Evolutionary conservation across 2,113 vertebrate genomes (phyloP).

Genomic region (Lampris megalopsis): DNA sequence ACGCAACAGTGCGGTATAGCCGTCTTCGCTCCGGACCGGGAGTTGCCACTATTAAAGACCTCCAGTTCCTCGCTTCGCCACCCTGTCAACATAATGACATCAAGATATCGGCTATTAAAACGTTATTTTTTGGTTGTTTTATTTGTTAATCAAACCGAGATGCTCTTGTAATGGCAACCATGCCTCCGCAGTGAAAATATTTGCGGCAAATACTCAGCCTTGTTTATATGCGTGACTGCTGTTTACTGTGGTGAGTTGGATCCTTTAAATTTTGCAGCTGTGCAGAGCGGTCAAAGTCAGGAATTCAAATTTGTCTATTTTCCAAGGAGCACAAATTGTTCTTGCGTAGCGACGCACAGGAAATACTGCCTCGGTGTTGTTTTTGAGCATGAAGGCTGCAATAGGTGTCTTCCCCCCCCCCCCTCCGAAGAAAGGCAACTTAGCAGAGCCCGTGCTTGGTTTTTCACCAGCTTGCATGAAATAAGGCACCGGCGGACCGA

Average conservation of each 20-base stretch:
- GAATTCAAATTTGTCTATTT: slow-evolving; percentile 68
- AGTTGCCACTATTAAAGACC: slow-evolving; percentile 58
- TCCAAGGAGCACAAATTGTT: slow-evolving; percentile 72
- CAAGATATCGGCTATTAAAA: slow-evolving; percentile 30
- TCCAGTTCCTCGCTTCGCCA: slow-evolving; percentile 42
- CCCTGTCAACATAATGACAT: slow-evolving; percentile 35
- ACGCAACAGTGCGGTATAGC: slow-evolving; percentile 37
- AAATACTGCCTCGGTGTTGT: slow-evolving; percentile 56
- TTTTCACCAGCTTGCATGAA: slow-evolving; percentile 10
- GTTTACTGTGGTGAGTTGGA: slow-evolving; percentile 62
- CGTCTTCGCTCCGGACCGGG: slow-evolving; percentile 22
- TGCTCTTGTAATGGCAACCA: slow-evolving; percentile 34
- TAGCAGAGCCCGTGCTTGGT: slow-evolving; percentile 15
- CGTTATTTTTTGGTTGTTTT: slow-evolving; percentile 41
- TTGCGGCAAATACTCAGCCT: slow-evolving; percentile 19
- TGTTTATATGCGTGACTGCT: slow-evolving; percentile 66
- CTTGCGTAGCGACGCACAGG: slow-evolving; percentile 51
- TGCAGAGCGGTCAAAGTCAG: slow-evolving; percentile 64
- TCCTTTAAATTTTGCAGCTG: slow-evolving; percentile 72
- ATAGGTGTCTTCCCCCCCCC: slow-evolving; percentile 31
- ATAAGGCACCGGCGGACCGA: neutral
- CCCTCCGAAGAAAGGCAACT: slow-evolving; percentile 28
- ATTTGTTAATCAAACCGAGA: slow-evolving; percentile 46
- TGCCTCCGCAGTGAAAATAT: slow-evolving; percentile 44
- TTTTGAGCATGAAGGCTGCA: slow-evolving; percentile 44